phyloP scores from a whole-genome alignment of 2,888 invertebrate species.

The Urechis unicinctus region DNA sequence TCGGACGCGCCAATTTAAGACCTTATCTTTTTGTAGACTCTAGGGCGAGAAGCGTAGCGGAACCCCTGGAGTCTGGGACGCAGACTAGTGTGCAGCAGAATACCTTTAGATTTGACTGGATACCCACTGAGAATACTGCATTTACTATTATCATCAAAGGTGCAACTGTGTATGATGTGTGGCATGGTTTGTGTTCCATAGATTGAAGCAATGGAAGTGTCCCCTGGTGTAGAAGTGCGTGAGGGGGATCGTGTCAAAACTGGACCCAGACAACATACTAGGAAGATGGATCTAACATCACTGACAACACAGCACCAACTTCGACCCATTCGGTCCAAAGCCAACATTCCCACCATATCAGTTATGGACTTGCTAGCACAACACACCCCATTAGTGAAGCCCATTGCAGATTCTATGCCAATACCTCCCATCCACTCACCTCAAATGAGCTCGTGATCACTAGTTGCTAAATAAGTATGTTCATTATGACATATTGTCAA shows the following conservation, averaged over 20 bases:
- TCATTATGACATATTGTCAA: no score
- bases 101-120: no score
- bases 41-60: no score
- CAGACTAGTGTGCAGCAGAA: no score
- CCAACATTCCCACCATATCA: conserved; percentile 6
- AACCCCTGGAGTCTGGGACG: no score
- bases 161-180: no score
- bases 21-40: no score
- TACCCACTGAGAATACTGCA: no score
- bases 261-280: conserved; percentile 30
- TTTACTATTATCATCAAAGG: no score
- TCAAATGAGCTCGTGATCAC: no score
- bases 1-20: no score
- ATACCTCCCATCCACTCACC: conserved; percentile 19
- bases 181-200: conserved; percentile 17
- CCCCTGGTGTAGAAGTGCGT: conserved; percentile 40
- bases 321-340: conserved; percentile 9
- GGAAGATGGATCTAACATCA: conserved; percentile 6
- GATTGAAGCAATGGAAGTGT: conserved; percentile 44
- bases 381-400: conserved; percentile 11
- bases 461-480: no score
- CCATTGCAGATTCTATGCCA: conserved; percentile 10
- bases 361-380: conserved; percentile 14
- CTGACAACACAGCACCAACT: conserved; percentile 3
- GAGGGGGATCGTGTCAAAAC: conserved; percentile 40